A percentile compares a stretch with the other conserved stretches of the same genome.
These are phyloP conservation scores for Aphelocoma californica DNA, from an alignment of 2,797 vertebrate species.

Conservation along the genomic window DNA sequence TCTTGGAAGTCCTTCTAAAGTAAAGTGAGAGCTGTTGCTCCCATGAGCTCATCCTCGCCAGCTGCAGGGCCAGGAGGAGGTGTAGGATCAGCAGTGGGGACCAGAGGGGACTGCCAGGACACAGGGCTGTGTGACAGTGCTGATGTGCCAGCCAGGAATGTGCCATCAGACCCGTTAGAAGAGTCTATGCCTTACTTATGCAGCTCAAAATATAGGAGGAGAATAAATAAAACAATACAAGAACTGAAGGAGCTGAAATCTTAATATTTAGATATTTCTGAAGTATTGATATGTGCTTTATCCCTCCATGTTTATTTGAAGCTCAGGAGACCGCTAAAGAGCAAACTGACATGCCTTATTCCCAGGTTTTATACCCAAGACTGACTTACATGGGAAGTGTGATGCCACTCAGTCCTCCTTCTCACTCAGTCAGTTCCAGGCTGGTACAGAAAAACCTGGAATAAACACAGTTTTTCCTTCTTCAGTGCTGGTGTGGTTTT, in stretches of 20 bases:
- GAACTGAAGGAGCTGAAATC: background rate
- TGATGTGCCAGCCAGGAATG: background rate
- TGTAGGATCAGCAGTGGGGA: accelerated
- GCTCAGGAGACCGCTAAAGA: background rate
- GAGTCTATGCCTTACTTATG: background rate
- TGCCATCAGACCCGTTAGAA: background rate
- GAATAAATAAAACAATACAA: background rate
- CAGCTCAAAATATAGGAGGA: background rate
- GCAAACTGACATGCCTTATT: background rate
- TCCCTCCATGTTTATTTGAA: background rate
- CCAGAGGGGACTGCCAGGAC: background rate
- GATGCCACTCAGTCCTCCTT: background rate
- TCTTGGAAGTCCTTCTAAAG: background rate
- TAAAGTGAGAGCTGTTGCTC: background rate
- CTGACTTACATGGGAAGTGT: background rate
- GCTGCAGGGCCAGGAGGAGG: background rate
- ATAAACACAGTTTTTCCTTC: background rate
- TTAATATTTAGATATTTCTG: background rate
- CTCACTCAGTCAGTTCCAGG: background rate
- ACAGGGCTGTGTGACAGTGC: background rate
- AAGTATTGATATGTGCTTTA: background rate
- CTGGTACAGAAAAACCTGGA: background rate
- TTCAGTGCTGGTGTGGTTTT: background rate
- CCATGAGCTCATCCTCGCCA: background rate
- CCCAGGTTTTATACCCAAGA: background rate